Evolutionary conservation across 2,797 vertebrate genomes (phyloP), one percentile per base, ranked within the genome.

Genomic region (Nyctalus aviator): DNA sequence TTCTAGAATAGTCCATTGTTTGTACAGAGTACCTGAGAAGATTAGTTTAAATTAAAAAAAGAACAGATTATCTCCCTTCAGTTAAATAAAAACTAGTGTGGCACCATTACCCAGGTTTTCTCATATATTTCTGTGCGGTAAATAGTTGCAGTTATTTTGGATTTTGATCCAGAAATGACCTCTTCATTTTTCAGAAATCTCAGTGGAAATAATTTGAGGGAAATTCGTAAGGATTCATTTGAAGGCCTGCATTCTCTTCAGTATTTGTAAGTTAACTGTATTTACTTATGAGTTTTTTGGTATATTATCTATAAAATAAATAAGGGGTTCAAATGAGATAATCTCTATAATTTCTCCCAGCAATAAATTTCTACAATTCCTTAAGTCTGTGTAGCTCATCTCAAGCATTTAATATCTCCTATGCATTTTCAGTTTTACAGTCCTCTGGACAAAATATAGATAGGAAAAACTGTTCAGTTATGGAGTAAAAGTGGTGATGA

Each of bases 241-340:
- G 95, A 98, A 94, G 98, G 97, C 71, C 96, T 98, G 87, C 83
- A 97, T 17, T 95, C 96, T 69, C 97, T 98, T 62, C 95, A 95
- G 84, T 91, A 96, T 84, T 94, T 98, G 97, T 98, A 98, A 95
- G 97, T 94, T 62, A 62, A 72, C 55, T 30, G 78, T 72, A 59
- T 76, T 85, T 90, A 35, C 78, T 88, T 86, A 14, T 91, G 64
- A 77, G 8, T 64, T 84, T 88, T 75, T 88, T 71, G 25, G 15
- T 53, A 41, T 35, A 55, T 32, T n/a, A 62, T 71, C 11, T 76
- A 21, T 88, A 62, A 72, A 71, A 41, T 78, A 64, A 86, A 57
- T 64, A 66, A 14, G 25, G 25, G 2, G 1, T 59, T 94, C 46
- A 64, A 57, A 64, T 71, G 41, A 78, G 27, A 75, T 59, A 50